Base-by-base conservation (phyloP, 2,797 vertebrate species). In the Protosalanx chinensis region DNA sequence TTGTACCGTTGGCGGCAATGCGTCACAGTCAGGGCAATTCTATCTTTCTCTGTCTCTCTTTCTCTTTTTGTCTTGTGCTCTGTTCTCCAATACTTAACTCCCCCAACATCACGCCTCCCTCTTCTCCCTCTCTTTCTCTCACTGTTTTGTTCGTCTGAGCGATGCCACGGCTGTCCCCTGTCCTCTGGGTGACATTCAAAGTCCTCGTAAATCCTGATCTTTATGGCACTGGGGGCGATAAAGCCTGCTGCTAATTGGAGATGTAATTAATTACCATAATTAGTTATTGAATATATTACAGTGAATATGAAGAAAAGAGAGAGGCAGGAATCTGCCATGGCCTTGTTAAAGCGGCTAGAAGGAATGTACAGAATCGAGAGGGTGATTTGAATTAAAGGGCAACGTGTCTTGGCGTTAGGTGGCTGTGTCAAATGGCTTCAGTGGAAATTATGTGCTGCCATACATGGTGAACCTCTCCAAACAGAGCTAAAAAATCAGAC, bases 261-360 rank as follows among this genome's bases (percentile, higher is more conserved):
- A 95, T 96, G 96, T 98, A 97, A 98, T 98, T 96, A 98, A 98
- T 98, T 97, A 97, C 95, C 95, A 97, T 98, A 98, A 98, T 98
- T 98, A 97, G 95, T 97, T 96, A 97, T 97, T 95, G 95, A 95
- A 95, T 96, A 95, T 96, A 95, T 95, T 94, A 94, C 94, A 94
- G 94, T 94, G 95, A 93, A 88, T 74, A 78, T 90, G 89, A 91
- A 92, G 93, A 89, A 90, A 91, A 86, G 88, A 91, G n/a, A 32
- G 18, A 68, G 53, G 16, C 8, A 68, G 67, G 30, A 37, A 8
- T 56, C 41, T 13, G 66, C 32, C 37, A 93, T 91, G 93, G 92
- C 92, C 94, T 92, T 90, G 92, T 95, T 92, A 93, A 91, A 88
- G 90, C 85, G 91, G 81, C 83, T 87, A 87, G 84, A 85, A 83